Evolutionary conservation across 2,113 vertebrate species (phyloP).

Genomic region (Fulica atra): DNA sequence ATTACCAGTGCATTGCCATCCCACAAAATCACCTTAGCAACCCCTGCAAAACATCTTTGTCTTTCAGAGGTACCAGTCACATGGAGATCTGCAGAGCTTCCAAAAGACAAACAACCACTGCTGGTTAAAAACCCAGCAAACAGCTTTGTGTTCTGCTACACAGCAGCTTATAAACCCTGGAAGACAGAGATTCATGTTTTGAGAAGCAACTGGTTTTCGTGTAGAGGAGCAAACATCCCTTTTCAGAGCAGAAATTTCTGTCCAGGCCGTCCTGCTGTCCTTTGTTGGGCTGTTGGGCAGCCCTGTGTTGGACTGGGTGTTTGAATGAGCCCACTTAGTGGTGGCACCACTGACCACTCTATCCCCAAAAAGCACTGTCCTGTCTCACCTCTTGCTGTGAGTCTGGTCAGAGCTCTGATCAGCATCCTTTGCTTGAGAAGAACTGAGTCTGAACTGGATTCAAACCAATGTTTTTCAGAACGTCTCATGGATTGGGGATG

Average conservation of each 20-base stretch:
- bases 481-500: neutral
- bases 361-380: neutral
- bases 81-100: neutral
- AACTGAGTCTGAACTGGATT: neutral
- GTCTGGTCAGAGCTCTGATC: neutral
- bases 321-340: no score
- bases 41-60: constrained; percentile 38
- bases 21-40: constrained; percentile 75
- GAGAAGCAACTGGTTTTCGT: neutral
- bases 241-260: neutral
- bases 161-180: neutral
- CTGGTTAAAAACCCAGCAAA: neutral
- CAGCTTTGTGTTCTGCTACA: neutral
- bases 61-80: neutral
- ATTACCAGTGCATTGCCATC: constrained; percentile 48
- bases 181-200: neutral
- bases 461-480: neutral
- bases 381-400: rapidly evolving
- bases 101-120: neutral
- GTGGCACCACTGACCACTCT: neutral
- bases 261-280: neutral
- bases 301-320: no score
- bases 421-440: neutral
- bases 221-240: neutral
- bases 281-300: no score